A percentile compares a stretch with the other conserved stretches of the same genome.
Evolutionary conservation across 2,888 invertebrate genomes (phyloP).

Genomic region (Drosophila anomelani): DNA sequence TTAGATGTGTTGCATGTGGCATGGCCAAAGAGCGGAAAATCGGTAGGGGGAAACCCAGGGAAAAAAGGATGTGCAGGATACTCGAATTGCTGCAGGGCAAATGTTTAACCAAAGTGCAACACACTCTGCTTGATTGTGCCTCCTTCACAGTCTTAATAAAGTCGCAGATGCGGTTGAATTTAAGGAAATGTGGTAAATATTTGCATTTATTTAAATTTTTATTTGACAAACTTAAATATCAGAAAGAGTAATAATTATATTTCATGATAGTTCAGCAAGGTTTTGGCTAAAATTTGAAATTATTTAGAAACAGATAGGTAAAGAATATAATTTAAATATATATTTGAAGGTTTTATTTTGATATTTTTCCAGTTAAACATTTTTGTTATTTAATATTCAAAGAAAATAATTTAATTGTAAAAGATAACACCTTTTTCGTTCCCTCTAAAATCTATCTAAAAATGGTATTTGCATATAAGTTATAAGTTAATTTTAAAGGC

Average conservation of each 20-base stretch:
- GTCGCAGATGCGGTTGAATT: neutral
- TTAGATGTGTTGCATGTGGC: slow-evolving; percentile 26
- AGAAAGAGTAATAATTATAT: neutral
- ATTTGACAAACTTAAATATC: neutral
- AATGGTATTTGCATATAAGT: neutral
- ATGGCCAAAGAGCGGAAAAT: neutral
- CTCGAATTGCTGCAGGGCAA: slow-evolving; percentile 52
- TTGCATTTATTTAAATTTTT: neutral
- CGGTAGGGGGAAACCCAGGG: neutral
- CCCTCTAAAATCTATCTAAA: too few relatives aligned
- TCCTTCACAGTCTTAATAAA: neutral
- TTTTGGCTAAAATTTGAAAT: neutral
- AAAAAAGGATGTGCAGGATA: slow-evolving; percentile 48
- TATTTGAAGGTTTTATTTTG: neutral
- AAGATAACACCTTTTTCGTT: neutral
- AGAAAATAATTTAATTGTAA: neutral
- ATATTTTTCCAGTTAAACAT: neutral
- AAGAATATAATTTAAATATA: neutral
- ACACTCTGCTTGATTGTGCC: slow-evolving; percentile 43
- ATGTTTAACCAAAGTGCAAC: slow-evolving; percentile 62
- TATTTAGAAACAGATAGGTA: neutral
- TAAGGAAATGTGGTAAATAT: too few relatives aligned
- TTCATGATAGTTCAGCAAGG: too few relatives aligned
- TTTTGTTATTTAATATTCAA: too few relatives aligned
- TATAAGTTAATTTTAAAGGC: neutral